phyloP scores from a whole-genome alignment of 2,113 vertebrate genomes.

The Chaetorhynchus papuensis region DNA sequence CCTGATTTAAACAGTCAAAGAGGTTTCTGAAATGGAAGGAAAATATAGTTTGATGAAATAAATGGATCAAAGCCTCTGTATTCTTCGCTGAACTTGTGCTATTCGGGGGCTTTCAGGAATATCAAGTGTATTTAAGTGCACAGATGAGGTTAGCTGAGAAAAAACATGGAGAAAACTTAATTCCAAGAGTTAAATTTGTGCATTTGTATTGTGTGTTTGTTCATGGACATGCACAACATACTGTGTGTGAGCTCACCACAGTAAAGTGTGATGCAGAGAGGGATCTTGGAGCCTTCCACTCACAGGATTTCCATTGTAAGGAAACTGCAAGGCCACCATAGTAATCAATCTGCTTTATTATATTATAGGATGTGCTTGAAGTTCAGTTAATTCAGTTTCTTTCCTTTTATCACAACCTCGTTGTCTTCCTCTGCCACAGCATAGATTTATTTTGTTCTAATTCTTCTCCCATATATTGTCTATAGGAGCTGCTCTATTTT shows the following conservation, averaged over 20 bases:
- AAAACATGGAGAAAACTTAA: background rate
- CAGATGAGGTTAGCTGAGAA: background rate
- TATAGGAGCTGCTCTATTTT: background rate
- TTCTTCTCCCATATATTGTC: background rate
- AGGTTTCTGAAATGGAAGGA: background rate
- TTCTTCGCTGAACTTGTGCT: background rate
- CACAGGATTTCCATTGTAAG: background rate
- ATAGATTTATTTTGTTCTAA: background rate
- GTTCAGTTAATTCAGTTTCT: background rate
- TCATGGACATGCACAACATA: background rate
- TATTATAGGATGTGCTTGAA: background rate
- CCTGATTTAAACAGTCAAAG: background rate
- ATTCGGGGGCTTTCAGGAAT: background rate
- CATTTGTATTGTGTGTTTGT: background rate
- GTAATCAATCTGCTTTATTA: background rate
- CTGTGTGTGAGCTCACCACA: background rate
- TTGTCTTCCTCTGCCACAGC: background rate
- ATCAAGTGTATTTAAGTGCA: background rate
- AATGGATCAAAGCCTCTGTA: background rate
- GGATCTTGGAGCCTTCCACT: background rate
- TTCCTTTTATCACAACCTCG: background rate
- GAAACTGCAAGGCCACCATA: background rate
- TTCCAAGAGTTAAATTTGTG: background rate
- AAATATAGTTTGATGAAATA: background rate
- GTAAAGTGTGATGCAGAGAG: rapidly evolving